These are phyloP conservation scores for Otolemur garnettii DNA, from an alignment of 2,113 vertebrate species.

Conservation along the genomic window DNA sequence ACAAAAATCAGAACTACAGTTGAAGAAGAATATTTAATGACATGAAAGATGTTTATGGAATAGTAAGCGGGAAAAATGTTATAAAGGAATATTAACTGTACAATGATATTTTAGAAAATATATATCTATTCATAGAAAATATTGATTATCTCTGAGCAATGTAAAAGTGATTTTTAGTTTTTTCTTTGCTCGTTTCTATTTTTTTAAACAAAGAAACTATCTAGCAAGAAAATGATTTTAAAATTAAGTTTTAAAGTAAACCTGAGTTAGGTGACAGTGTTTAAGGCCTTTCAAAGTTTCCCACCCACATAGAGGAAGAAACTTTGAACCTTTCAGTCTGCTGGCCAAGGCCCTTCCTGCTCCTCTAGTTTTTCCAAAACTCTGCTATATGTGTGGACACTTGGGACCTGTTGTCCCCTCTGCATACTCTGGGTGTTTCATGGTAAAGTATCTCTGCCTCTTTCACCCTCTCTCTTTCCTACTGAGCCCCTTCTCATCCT, in stretches of 20 bases:
- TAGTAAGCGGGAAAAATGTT: neutral
- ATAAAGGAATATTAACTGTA: neutral
- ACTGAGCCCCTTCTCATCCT: neutral
- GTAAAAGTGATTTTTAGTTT: conserved; percentile 47
- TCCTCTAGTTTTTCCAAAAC: neutral
- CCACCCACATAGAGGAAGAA: neutral
- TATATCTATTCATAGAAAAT: neutral
- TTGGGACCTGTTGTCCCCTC: neutral
- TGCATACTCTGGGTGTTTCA: neutral
- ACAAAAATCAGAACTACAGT: conserved; percentile 8
- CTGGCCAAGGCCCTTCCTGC: neutral
- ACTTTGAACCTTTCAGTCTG: neutral
- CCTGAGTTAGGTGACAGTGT: neutral
- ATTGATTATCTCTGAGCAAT: neutral
- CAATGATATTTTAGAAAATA: neutral
- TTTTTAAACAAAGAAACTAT: neutral
- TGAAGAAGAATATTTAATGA: conserved; percentile 13
- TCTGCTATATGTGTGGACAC: neutral
- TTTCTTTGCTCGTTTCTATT: conserved; percentile 8
- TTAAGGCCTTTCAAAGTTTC: neutral
- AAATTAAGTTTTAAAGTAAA: conserved; percentile 11
- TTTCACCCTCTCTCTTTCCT: neutral
- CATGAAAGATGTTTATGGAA: conserved; percentile 19
- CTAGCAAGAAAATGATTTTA: neutral
- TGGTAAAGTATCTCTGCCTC: neutral